Evolutionary conservation across 2,113 vertebrate genomes (phyloP).

Genomic region (Nasalis larvatus): DNA sequence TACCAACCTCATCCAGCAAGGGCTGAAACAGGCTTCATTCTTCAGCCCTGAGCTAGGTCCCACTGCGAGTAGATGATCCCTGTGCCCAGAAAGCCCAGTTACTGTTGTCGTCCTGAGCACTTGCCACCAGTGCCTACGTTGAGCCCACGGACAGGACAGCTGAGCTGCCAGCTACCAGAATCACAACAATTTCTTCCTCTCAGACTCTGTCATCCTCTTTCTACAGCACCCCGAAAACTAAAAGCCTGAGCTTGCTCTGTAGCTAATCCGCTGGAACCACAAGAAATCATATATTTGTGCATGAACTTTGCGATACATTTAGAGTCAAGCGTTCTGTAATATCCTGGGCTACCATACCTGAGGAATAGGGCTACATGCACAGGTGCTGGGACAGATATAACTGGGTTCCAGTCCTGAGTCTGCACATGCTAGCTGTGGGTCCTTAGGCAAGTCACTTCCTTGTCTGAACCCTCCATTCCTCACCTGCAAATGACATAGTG

Average conservation of each 20-base stretch:
- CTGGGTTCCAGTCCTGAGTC: not conserved
- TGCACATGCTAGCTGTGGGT: not conserved
- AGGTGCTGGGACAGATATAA: not conserved
- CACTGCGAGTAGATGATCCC: not conserved
- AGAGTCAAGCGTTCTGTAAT: not conserved
- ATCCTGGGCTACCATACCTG: not conserved
- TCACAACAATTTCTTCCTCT: not conserved
- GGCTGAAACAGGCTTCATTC: not conserved
- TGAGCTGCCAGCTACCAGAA: not conserved
- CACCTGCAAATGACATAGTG: not conserved
- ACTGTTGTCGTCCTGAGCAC: not conserved
- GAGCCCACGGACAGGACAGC: not conserved
- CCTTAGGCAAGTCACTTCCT: not conserved
- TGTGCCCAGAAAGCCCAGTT: not conserved
- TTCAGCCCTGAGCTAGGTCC: not conserved
- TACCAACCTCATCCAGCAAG: not conserved
- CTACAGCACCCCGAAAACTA: rapidly evolving
- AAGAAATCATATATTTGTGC: not conserved
- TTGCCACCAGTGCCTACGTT: not conserved
- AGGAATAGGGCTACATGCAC: rapidly evolving
- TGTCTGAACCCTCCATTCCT: not conserved
- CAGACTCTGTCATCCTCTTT: not conserved
- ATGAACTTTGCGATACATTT: not conserved
- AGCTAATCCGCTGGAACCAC: not conserved
- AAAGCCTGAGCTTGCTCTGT: not conserved